A percentile compares a stretch with the other conserved stretches of the same genome.
These are phyloP conservation scores for Euborellia annulipes DNA, from an alignment of 1,140 invertebrate species.

Conservation along the genomic window DNA sequence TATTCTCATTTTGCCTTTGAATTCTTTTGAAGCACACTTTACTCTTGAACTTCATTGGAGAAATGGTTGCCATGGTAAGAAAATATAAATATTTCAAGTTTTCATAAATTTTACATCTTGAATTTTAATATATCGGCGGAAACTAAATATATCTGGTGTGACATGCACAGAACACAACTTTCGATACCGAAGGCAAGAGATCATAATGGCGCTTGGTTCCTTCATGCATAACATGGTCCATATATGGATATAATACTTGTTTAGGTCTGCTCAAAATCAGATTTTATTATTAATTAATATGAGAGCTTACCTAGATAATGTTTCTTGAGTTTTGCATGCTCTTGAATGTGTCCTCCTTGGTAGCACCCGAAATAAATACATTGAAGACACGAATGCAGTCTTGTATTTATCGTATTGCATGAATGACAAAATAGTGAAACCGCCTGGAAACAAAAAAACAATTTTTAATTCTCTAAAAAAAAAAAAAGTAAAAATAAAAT, in stretches of 20 bases:
- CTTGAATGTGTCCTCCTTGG: conserved; percentile 59
- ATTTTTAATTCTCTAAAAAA: conserved; percentile 3
- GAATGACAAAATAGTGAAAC: conserved; percentile 58
- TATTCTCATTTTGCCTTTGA: too few species aligned
- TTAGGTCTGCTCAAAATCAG: not conserved
- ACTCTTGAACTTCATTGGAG: too few species aligned
- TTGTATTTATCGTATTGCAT: conserved; percentile 54
- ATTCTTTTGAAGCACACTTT: too few species aligned
- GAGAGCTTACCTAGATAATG: conserved; percentile 50
- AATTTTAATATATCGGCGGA: too few species aligned
- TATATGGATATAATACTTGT: not conserved
- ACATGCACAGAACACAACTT: not conserved
- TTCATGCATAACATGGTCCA: not conserved
- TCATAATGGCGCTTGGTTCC: not conserved
- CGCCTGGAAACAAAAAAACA: conserved; percentile 36
- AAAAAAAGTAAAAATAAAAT: too few species aligned
- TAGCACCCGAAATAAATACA: conserved; percentile 88
- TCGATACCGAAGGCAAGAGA: not conserved
- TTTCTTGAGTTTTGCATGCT: conserved; percentile 63
- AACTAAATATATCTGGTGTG: not conserved
- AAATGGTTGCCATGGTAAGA: too few species aligned
- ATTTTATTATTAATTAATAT: not conserved
- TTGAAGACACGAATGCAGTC: conserved; percentile 75
- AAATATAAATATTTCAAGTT: too few species aligned
- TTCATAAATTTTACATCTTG: too few species aligned